These are phyloP conservation scores for Dolichotis patagonum DNA, from an alignment of 2,113 vertebrate species.

Conservation along the genomic window DNA sequence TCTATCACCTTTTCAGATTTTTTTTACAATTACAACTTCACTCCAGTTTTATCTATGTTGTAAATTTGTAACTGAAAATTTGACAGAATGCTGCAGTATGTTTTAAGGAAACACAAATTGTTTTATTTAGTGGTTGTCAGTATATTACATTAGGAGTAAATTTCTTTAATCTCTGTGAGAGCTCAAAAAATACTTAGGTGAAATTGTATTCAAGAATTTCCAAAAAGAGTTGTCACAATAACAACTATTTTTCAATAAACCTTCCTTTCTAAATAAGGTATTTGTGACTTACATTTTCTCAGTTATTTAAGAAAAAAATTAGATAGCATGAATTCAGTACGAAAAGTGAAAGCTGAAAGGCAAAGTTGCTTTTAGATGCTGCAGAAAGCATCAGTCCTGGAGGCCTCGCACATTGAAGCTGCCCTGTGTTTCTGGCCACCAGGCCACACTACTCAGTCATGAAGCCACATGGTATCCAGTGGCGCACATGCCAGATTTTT, in stretches of 20 bases:
- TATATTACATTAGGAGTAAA: not conserved
- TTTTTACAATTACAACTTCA: not conserved
- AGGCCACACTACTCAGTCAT: not conserved
- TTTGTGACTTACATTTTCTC: not conserved
- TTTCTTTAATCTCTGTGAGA: not conserved
- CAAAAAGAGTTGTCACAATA: not conserved
- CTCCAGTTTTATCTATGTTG: not conserved
- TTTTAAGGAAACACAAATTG: not conserved
- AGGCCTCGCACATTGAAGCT: not conserved
- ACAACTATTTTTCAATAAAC: not conserved
- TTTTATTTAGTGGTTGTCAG: not conserved
- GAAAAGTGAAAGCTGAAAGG: not conserved
- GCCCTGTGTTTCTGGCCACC: not conserved
- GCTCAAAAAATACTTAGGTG: not conserved
- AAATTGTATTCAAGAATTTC: not conserved
- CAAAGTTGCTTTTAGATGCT: not conserved
- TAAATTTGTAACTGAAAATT: constrained; percentile 8
- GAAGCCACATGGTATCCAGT: not conserved
- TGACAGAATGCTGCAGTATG: not conserved
- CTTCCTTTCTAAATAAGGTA: not conserved
- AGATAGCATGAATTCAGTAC: not conserved
- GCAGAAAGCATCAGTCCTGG: not conserved
- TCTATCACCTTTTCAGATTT: not conserved
- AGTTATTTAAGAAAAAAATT: not conserved
- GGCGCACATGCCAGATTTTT: not conserved